A percentile compares a stretch with the other conserved stretches of the same genome.
Conservation (phyloP, 2,888 invertebrate genomes). For the Odiellus spinosus region DNA sequence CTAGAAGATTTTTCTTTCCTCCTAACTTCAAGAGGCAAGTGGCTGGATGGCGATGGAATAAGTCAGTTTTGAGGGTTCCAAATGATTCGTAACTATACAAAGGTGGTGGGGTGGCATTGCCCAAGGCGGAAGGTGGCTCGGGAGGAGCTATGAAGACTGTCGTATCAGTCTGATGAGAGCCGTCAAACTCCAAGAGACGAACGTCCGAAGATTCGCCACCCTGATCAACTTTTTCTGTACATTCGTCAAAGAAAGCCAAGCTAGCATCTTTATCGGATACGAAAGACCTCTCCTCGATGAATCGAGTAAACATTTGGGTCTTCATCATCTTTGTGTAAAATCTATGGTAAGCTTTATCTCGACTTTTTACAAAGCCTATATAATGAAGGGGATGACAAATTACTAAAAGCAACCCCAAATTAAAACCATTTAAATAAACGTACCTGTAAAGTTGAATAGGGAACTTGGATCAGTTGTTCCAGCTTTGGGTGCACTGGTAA, state of each 20-base stretch:
- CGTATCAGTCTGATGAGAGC: constrained; percentile 56
- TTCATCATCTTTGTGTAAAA: constrained; percentile 77
- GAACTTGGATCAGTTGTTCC: constrained; percentile 90
- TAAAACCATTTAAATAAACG: not conserved
- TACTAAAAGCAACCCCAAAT: too few species aligned
- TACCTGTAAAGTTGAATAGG: constrained; percentile 69
- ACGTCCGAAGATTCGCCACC: constrained; percentile 26
- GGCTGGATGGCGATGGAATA: constrained; percentile 29
- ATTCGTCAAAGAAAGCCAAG: constrained; percentile 92
- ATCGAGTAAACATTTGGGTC: constrained; percentile 94
- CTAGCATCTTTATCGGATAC: constrained; percentile 95
- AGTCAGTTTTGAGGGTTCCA: constrained; percentile 30
- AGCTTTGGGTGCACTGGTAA: constrained; percentile 79
- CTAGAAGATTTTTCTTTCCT: constrained; percentile 10
- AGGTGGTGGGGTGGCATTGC: constrained; percentile 25
- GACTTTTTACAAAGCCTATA: constrained; percentile 57
- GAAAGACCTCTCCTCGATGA: constrained; percentile 96
- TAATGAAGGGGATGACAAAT: too few species aligned
- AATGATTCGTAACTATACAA: constrained; percentile 28
- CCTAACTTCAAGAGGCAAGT: constrained; percentile 22
- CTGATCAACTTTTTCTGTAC: constrained; percentile 51
- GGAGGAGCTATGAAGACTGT: constrained; percentile 92
- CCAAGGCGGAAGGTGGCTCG: constrained; percentile 42
- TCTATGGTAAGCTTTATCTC: constrained; percentile 57
- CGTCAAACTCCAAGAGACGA: constrained; percentile 63